Conservation (phyloP, 1,140 invertebrate species). For the Megalopta genalis region DNA sequence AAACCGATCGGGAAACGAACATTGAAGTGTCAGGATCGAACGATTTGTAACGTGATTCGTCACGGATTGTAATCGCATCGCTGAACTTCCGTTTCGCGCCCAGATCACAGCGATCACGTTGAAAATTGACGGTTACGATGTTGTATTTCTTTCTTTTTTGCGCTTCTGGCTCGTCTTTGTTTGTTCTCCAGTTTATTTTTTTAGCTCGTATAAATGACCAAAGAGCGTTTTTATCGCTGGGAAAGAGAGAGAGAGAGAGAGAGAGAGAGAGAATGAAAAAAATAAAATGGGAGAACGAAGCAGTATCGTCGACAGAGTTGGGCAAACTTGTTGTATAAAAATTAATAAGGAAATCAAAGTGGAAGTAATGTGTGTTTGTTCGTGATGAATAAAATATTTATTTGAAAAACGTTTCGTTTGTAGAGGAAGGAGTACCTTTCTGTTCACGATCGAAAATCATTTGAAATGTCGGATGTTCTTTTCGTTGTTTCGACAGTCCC, state of each 20-base stretch:
- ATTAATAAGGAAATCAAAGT: neutral
- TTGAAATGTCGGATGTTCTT: neutral
- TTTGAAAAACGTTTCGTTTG: neutral
- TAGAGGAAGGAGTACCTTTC: neutral
- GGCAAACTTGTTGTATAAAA: neutral
- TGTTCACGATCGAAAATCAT: neutral
- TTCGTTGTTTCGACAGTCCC: neutral
- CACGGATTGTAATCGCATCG: neutral
- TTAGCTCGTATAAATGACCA: conserved; percentile 21
- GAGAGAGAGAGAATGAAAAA: neutral
- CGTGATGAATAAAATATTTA: conserved; percentile 8
- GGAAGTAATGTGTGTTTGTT: neutral
- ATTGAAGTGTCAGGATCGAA: neutral
- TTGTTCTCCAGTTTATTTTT: neutral
- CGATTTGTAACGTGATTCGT: too few species aligned
- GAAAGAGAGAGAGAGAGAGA: neutral
- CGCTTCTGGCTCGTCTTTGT: neutral
- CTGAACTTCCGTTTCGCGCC: neutral
- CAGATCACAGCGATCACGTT: neutral
- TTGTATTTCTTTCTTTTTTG: neutral
- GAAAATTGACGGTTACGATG: neutral
- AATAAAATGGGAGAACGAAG: neutral
- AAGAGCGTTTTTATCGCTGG: conserved; percentile 25
- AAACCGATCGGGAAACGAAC: neutral
- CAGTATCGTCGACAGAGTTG: conserved; percentile 12